Evolutionary conservation across 1,140 invertebrate genomes (phyloP), one percentile per base, ranked within the genome.

Genomic region (Pseudoatta argentina): DNA sequence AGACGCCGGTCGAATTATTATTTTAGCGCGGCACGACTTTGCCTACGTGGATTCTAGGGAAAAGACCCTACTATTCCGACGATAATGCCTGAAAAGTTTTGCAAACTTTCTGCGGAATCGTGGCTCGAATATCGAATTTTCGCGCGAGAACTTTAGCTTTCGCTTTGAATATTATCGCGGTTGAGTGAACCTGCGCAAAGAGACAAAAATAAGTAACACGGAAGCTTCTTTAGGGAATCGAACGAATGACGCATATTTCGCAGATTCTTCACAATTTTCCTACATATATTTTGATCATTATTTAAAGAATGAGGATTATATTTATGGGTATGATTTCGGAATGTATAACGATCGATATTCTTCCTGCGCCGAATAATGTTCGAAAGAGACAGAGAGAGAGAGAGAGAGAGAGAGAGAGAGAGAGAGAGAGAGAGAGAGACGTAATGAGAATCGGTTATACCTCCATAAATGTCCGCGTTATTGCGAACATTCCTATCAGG

Each of bases 121-220:
- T 91, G 91, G 85, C 90, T 75, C 86, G 92, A 91, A 93, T 93
- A 92, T 92, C 89, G 88, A 93, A 91, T 92, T 92, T 88, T 85
- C 89, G 18, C 71, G 85, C 77, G 81, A 64, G 53, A 89, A 91
- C 87, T 88, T 91, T 85, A 73, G 55, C 81, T 78, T 87, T 81
- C 61, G 76, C 72, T 79, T 75, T 87, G 89, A 91, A 91, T 89
- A 91, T 91, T 91, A 91, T 91, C 89, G 87, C 72, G 87, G 67
- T 67, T 83, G 76, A 77, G 55, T 67, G 78, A 86, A 66, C 75
- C 71, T 63, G 79, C 66, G 51, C 57, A 78, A 82, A 79, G 44
- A 78, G 73, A 71, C 69, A 77, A 63, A 48, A 76, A 63, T 76
- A 76, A 78, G 71, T 75, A 86, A 69, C 39, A 30, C 6, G 16